Conservation (phyloP, 64 coral and sea anemone species). For the Actinia tenebrosa region DNA sequence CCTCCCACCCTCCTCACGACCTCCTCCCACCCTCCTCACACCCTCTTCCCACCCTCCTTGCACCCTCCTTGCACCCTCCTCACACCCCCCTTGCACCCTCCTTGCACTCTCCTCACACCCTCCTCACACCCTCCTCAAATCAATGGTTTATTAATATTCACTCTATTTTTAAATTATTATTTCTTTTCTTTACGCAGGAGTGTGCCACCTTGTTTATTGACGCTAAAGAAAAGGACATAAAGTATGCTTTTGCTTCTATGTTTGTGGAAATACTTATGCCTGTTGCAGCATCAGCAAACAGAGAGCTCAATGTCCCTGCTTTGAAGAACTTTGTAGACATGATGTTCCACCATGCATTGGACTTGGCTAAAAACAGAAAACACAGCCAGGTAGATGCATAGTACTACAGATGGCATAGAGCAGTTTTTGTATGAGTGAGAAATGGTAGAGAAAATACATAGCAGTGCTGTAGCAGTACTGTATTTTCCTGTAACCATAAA, state of each 20-base stretch:
- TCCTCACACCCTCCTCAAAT: too few species aligned
- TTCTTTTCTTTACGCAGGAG: slow-evolving; percentile 49
- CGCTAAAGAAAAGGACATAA: slow-evolving; percentile 95
- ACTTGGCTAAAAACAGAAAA: slow-evolving; percentile 80
- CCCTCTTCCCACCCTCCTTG: too few species aligned
- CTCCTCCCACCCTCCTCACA: too few species aligned
- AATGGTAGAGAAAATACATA: too few species aligned
- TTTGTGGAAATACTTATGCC: slow-evolving; percentile 98
- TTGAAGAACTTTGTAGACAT: slow-evolving; percentile 96
- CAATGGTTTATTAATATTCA: neutral
- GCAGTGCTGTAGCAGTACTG: too few species aligned
- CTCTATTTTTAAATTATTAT: neutral
- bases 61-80: too few species aligned
- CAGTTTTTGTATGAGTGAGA: too few species aligned
- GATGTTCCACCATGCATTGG: slow-evolving; percentile 86
- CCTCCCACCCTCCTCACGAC: too few species aligned
- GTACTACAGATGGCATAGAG: too few species aligned
- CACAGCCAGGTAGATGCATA: slow-evolving; percentile 56
- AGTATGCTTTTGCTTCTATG: slow-evolving; percentile 88
- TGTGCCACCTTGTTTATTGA: slow-evolving; percentile 96
- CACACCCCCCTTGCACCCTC: too few species aligned
- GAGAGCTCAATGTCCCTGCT: slow-evolving; percentile 95
- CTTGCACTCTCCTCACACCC: too few species aligned
- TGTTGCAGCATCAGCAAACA: slow-evolving; percentile 91
- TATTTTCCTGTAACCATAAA: too few species aligned